Conservation (phyloP, 1,140 invertebrate species). For the Nasonia vitripennis region DNA sequence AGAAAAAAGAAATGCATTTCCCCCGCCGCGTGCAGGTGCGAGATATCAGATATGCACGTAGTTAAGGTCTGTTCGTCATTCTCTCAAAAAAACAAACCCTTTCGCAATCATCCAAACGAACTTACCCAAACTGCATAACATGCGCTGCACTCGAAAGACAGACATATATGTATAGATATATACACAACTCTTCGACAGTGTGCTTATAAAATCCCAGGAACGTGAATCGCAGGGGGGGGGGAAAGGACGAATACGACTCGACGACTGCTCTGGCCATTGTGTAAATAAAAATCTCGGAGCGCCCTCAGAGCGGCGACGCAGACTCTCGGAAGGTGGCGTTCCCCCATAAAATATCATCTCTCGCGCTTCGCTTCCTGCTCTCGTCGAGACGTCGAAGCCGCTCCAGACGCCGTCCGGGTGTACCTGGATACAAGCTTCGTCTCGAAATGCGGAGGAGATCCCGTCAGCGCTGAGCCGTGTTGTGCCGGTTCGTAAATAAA, state of each 20-base stretch:
- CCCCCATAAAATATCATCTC: background rate
- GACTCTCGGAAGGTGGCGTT: background rate
- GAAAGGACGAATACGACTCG: background rate
- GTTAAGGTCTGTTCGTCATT: no score
- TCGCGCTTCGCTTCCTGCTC: background rate
- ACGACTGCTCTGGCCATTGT: background rate
- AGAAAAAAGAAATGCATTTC: no score
- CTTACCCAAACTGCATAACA: no score
- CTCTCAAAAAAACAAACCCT: no score
- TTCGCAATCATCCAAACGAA: no score
- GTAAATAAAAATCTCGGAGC: conserved; percentile 24
- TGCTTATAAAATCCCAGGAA: conserved; percentile 15
- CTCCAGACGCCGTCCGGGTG: background rate
- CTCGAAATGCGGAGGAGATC: background rate
- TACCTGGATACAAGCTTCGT: background rate
- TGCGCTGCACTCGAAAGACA: no score
- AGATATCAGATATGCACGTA: no score
- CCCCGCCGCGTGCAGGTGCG: no score
- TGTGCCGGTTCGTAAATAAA: background rate
- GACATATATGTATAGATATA: no score
- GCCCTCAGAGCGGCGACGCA: background rate
- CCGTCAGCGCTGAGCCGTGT: background rate
- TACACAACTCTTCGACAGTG: no score
- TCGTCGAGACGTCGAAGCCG: background rate
- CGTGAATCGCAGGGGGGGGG: background rate